Percentiles rank a stretch among this genome's conserved stretches.
Conservation (phyloP, 2,888 invertebrate species). For the Frankliniella fusca region DNA sequence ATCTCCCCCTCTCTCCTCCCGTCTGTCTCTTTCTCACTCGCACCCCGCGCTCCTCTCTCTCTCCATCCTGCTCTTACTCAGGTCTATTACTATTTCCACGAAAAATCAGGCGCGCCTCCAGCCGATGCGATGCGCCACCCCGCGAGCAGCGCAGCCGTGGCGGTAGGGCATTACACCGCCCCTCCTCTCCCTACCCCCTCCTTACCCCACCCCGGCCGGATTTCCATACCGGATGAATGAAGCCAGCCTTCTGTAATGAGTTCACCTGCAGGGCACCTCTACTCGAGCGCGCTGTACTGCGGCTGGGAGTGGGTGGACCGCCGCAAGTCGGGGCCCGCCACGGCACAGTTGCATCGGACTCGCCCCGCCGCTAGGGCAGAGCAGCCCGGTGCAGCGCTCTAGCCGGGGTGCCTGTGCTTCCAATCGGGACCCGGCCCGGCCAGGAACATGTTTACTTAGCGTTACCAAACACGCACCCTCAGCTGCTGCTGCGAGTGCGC, state of each 20-base stretch:
- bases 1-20: too few relatives aligned
- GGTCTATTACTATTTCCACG: not conserved
- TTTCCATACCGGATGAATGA: conserved; percentile 17
- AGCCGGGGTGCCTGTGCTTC: not conserved
- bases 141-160: not conserved
- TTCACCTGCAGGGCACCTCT: not conserved
- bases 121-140: not conserved
- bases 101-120: not conserved
- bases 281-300: too few relatives aligned
- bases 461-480: conserved; percentile 17
- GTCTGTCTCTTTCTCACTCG: too few relatives aligned
- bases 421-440: not conserved
- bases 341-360: too few relatives aligned
- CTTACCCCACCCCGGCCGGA: not conserved
- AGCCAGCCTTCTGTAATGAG: not conserved
- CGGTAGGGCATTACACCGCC: not conserved
- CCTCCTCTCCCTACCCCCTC: not conserved
- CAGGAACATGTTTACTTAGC: not conserved
- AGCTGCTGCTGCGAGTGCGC: not conserved
- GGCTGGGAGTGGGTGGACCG: too few relatives aligned
- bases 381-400: not conserved
- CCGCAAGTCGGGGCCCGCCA: too few relatives aligned
- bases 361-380: too few relatives aligned
- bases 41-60: not conserved
- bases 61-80: not conserved